Base-by-base conservation (phyloP, 1,140 invertebrate genomes). In the Trichogramma pretiosum region DNA sequence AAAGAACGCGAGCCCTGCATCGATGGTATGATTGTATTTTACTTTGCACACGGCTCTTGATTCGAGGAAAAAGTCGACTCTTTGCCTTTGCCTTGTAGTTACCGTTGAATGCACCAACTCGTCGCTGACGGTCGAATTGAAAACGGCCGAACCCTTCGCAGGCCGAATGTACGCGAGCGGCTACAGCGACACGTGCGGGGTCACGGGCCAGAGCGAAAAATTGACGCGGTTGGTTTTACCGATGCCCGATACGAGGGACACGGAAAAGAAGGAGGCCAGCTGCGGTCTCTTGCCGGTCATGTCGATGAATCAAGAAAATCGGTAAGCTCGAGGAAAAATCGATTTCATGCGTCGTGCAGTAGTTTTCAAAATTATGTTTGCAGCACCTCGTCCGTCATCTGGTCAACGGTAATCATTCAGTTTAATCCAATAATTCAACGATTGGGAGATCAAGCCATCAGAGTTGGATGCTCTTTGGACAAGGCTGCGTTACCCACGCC, bases 361-460 rank as follows among this genome's bases (percentile, higher is more conserved):
- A n/a, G n/a, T n/a, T n/a, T n/a, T n/a, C n/a, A n/a, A 35, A 35
- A 49, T 32, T 40, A 14, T 40, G 23, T 16, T 44, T 33, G 5
- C 45, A 70, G 74, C 38, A 68, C 63, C 1, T 57, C 54, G 1
- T 63, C 61, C 13, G 53, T 68, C 22, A 62, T 67, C 21, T 74
- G 71, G 53, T 72, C 74, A 9, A 71, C 74, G 1, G 62, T 81
- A n/a, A 69, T 80, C 0, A 65, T 81, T 13, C 78, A 81, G 54
- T 73, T 76, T 44, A 78, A 81, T 56, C 76, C 77, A 2, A 70
- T 79, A 40, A 76, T 81, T 18, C 78, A 81, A 51, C 63, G 75
- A 36, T 60, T 74, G 16, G 77, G 76, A 3, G 78, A 81, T 55
- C 63, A 76, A 38, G 70, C 78, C 3, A 67, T 79, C 17, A 70